Conservation (phyloP, 2,888 invertebrate species). For the Crocallis elinguaria region DNA sequence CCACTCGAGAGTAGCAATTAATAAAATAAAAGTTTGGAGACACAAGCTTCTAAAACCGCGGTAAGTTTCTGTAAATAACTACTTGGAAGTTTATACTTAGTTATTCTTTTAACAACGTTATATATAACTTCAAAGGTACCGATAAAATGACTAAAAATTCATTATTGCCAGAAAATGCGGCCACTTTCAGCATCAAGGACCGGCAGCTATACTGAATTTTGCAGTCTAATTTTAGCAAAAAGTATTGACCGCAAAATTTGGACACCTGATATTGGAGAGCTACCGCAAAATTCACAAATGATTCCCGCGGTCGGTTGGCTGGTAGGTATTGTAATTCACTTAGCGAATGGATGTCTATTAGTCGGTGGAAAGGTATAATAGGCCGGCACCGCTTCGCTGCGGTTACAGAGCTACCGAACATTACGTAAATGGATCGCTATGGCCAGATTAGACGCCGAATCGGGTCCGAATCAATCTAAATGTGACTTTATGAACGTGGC, state of each 20-base stretch:
- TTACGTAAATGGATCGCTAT: slow-evolving; percentile 66
- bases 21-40: no score
- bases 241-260: slow-evolving; percentile 9
- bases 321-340: slow-evolving; percentile 59
- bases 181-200: background rate
- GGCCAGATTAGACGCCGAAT: slow-evolving; percentile 47
- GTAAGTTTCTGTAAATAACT: no score
- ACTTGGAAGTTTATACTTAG: no score
- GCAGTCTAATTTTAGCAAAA: no score
- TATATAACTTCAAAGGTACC: no score
- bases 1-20: no score
- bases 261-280: background rate
- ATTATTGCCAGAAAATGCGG: background rate
- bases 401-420: slow-evolving; percentile 60
- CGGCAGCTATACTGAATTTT: background rate
- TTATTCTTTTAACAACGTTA: no score
- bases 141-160: background rate
- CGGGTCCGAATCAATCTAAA: slow-evolving; percentile 38
- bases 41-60: no score
- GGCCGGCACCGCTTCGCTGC: slow-evolving; percentile 47
- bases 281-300: slow-evolving; percentile 40
- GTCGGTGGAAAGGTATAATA: slow-evolving; percentile 55
- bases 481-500: slow-evolving; percentile 39
- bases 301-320: slow-evolving; percentile 47
- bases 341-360: slow-evolving; percentile 60